Conservation (phyloP, 2,113 vertebrate species). For the Pelodiscus sinensis region DNA sequence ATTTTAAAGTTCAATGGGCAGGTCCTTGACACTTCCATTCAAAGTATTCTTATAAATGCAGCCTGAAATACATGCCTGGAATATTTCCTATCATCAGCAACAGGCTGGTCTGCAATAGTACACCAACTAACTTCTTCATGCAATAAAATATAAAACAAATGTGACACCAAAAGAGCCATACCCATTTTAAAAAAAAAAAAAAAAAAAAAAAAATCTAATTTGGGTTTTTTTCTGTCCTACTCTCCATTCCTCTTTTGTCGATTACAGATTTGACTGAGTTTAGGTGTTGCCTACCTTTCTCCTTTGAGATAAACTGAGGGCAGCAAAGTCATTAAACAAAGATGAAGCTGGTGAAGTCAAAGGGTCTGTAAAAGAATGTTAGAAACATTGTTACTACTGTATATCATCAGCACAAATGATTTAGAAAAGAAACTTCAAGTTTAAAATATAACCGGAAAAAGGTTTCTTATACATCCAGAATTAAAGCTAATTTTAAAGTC, state of each 20-base stretch:
- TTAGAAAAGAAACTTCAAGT: neutral
- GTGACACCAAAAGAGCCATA: neutral
- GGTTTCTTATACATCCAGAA: neutral
- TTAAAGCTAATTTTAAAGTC: neutral
- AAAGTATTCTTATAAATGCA: constrained; percentile 21
- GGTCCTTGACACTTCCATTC: constrained; percentile 5
- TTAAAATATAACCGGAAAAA: neutral
- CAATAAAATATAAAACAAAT: neutral
- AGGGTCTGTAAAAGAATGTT: constrained; percentile 83
- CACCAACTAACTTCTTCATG: neutral
- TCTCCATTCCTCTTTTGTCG: neutral
- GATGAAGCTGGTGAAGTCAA: constrained; percentile 93
- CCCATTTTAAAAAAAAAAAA: neutral
- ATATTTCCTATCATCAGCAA: constrained; percentile 21
- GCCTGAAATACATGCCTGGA: constrained; percentile 8
- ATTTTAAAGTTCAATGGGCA: neutral
- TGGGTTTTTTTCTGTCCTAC: neutral
- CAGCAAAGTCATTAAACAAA: constrained; percentile 97
- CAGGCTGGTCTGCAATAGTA: neutral
- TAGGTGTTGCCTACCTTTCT: constrained; percentile 89
- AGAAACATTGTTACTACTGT: constrained; percentile 19
- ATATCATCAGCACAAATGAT: neutral
- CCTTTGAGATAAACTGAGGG: constrained; percentile 95
- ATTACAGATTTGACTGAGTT: constrained; percentile 5
- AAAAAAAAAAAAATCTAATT: neutral